Conservation (phyloP, 2,113 vertebrate genomes). For the Tonatia bakeri region DNA sequence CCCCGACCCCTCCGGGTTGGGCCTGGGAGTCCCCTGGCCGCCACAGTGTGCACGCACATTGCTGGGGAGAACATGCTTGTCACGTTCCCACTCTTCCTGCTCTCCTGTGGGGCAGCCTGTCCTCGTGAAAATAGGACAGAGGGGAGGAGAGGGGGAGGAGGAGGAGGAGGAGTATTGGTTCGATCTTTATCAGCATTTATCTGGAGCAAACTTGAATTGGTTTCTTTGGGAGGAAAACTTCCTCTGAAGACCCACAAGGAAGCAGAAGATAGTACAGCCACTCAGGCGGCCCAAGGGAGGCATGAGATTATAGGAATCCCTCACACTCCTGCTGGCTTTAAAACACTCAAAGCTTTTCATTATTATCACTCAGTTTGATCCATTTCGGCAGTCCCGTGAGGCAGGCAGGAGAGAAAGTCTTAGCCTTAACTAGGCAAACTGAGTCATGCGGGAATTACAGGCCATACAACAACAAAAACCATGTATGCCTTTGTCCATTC, state of each 20-base stretch:
- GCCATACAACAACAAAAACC: neutral
- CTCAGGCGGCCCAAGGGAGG: neutral
- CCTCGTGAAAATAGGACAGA: slow-evolving; percentile 14
- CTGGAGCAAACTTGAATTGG: slow-evolving; percentile 40
- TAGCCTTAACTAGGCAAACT: neutral
- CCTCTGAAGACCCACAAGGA: slow-evolving; percentile 7
- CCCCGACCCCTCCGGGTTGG: neutral
- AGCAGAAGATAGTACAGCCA: neutral
- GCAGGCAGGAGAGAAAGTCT: neutral
- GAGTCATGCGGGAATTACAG: neutral
- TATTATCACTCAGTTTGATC: neutral
- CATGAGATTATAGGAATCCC: neutral
- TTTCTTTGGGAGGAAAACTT: slow-evolving; percentile 43
- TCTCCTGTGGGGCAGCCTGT: neutral
- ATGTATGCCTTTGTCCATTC: neutral
- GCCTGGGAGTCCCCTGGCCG: neutral
- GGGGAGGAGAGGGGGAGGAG: neutral
- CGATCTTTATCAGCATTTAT: slow-evolving; percentile 13
- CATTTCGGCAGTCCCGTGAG: neutral
- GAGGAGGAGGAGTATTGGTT: neutral
- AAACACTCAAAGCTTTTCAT: neutral
- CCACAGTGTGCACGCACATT: neutral
- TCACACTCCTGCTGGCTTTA: neutral
- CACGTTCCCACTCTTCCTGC: neutral
- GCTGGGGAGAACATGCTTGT: neutral